These are phyloP conservation scores for Rhopalosiphum maidis DNA, from an alignment of 1,140 invertebrate species.

Conservation along the genomic window DNA sequence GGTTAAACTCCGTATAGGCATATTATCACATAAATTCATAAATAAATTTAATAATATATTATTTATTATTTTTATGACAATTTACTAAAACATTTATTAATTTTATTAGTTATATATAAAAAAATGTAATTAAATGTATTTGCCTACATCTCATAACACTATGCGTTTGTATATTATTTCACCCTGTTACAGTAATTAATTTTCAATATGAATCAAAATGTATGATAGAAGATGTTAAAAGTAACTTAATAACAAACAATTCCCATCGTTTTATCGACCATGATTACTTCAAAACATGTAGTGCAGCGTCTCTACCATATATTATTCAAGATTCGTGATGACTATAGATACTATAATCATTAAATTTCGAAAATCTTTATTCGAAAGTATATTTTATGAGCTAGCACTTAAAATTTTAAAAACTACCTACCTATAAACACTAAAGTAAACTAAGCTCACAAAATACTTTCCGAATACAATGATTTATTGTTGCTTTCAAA, in stretches of 20 bases:
- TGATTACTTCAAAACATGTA: background rate
- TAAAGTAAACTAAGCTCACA: background rate
- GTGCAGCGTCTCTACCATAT: background rate
- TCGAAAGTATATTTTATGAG: background rate
- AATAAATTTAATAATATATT: background rate
- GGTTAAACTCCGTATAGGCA: background rate
- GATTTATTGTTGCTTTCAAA: slow-evolving; percentile 9
- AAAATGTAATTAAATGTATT: background rate
- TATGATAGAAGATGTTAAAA: background rate
- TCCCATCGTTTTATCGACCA: background rate
- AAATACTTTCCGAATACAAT: background rate
- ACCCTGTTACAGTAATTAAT: background rate
- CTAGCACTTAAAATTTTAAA: background rate
- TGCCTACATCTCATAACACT: background rate
- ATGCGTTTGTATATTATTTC: background rate
- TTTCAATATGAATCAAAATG: background rate
- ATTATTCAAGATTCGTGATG: background rate
- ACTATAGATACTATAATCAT: background rate
- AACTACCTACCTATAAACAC: background rate
- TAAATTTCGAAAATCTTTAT: background rate
- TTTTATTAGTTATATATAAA: background rate
- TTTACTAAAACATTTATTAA: background rate
- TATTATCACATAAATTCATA: background rate
- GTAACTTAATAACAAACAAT: background rate
- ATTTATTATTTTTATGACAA: background rate